Base-by-base conservation (phyloP, 2,888 invertebrate species). In the Biston stratarius region DNA sequence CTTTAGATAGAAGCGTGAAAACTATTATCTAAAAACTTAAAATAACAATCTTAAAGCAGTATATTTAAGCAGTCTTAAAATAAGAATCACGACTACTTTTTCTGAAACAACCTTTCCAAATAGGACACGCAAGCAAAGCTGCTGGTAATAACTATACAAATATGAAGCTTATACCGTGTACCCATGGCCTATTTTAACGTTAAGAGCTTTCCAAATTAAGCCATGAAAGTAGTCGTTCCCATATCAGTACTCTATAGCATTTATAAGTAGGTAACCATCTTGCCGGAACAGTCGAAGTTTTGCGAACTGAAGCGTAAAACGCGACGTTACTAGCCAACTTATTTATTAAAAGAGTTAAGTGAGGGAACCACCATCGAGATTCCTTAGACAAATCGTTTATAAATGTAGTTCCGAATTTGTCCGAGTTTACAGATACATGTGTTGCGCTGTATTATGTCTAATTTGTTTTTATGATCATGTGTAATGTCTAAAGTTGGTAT, bases 381-480 rank as follows among this genome's bases (percentile, higher is more conserved):
- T 53, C 10, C 0, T 38, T 6, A 10, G 33, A 3, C 42, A 8
- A 24, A 2, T 11, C 2, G 1, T 15, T 0, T 12, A 33, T 8
- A n/a, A 9, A n/a, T 12, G 33, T 33, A 42, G 42, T 55, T 8
- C 8, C 10, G 7, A 14, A 38, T 48, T 47, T 38, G n/a, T 15
- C 12, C 15, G 9, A 8, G 8, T 14, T 14, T 12, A 6, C 12
- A 38, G 48, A 15, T 55, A 69, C 69, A 48, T 69, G 66, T 34
- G 52, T 38, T 10, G 44, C 34, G 36, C 52, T 34, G 49, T 55
- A 58, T 69, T 58, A 59, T 57, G 58, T 69, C 74, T 77, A 75
- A 75, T 76, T 78, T 74, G 71, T 76, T 79, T 78, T 81, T 79
- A 81, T 74, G 75, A 76, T 74, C 72, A 58, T 60, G 56, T 36